A percentile compares a stretch with the other conserved stretches of the same genome.
Conservation (phyloP, 2,797 vertebrate species). For the Pipistrellus nathusii region DNA sequence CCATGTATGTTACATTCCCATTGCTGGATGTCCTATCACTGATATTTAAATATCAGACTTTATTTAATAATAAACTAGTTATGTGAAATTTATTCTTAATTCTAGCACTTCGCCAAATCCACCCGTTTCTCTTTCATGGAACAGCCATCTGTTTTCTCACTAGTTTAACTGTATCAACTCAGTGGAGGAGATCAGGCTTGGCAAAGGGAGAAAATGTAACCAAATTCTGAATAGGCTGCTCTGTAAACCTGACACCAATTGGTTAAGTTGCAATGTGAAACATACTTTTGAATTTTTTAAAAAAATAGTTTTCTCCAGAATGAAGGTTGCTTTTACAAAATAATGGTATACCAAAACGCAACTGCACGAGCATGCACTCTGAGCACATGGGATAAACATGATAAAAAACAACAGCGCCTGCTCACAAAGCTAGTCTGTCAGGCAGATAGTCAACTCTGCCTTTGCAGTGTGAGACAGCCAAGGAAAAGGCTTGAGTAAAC, state of each 20-base stretch:
- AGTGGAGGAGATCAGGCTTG: neutral
- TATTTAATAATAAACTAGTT: constrained; percentile 67
- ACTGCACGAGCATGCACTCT: neutral
- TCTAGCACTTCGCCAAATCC: constrained; percentile 13
- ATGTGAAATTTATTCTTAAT: constrained; percentile 63
- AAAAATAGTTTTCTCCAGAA: neutral
- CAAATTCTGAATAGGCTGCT: neutral
- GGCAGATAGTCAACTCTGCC: neutral
- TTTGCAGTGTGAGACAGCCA: neutral
- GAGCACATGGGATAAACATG: neutral
- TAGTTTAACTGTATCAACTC: neutral
- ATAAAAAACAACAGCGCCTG: neutral
- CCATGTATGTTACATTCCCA: constrained; percentile 63
- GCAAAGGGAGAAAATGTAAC: neutral
- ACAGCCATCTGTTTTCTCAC: neutral
- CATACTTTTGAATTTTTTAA: neutral
- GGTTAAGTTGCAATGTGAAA: constrained; percentile 13
- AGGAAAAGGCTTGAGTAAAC: neutral
- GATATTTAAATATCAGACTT: constrained; percentile 48
- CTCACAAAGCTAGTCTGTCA: neutral
- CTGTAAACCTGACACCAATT: neutral
- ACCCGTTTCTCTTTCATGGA: constrained; percentile 20
- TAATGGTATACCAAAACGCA: neutral
- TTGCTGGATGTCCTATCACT: constrained; percentile 51
- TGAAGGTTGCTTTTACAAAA: neutral